Evolutionary conservation across 30 jellyfish, hydroid and myxozoan species (phyloP), one percentile per base, ranked within the genome.

Genomic region (Pelagia noctiluca): DNA sequence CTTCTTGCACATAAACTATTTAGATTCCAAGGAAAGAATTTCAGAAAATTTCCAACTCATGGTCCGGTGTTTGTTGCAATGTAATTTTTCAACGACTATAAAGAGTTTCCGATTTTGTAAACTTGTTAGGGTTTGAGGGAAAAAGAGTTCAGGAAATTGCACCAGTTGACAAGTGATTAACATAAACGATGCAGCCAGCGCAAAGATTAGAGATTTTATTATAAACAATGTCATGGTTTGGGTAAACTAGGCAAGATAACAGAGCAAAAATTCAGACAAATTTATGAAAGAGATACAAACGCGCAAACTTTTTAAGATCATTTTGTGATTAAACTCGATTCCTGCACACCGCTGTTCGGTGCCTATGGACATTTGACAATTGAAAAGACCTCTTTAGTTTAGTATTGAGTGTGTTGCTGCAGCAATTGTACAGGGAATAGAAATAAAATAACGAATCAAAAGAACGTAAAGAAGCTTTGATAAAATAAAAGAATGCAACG

Each of bases 1-100:
- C 48, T 82, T 65, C 90, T 79, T 36, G 90, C 90, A 63, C 90
- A 79, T 18, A 79, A 3, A 38, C 90, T 79, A 49, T 79, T 79
- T 37, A 79, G 62, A 63, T 79, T 79, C 90, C 82, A 79, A 62
- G 62, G 90, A 62, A 35, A 79, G 67, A 79, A 79, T 49, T 63
- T 79, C 82, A 79, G 80, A 0, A 61, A 50, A 24, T 65, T 37
- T 28, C 18, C 73, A 19, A 25, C 35, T 28, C 31, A 46, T 28
- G 82, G 90, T 11, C 90, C 90, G 8, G 72, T 72, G 52, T 79
- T 79, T 53, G 35, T 26, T 30, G 42, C 48, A 53, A 73, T 46
- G 30, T 52, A 52, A 52, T 52, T 8, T 52, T 52, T 52, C 68
- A 52, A 52, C 12, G 12, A 52, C 68, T 30, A 52, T 25, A 19